phyloP scores from a whole-genome alignment of 2,113 vertebrate genomes.

The Centropus bengalensis region DNA sequence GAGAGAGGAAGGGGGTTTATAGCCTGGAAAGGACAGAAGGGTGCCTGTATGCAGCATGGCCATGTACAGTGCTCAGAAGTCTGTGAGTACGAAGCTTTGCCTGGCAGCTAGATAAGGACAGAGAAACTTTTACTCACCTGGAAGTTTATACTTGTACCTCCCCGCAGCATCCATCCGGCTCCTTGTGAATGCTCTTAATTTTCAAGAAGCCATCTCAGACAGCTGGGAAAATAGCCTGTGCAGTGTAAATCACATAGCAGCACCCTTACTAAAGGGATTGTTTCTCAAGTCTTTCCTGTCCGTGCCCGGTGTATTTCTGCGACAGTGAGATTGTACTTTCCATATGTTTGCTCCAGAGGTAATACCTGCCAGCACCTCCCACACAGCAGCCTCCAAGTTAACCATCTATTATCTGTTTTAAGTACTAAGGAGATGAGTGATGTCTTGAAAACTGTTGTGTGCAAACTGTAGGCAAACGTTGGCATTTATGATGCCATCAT shows the following conservation, averaged over 20 bases:
- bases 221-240: neutral
- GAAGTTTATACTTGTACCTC: neutral
- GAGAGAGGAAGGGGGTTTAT: neutral
- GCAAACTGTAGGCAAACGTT: neutral
- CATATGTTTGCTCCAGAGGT: neutral
- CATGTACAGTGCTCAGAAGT: neutral
- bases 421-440: neutral
- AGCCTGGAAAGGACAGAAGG: neutral
- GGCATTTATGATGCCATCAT: fast-evolving
- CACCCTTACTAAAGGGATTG: neutral
- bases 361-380: neutral
- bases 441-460: neutral
- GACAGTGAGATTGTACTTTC: fast-evolving
- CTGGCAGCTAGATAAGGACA: neutral
- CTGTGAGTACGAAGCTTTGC: neutral
- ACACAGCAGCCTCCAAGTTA: neutral
- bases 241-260: neutral
- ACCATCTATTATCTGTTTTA: neutral
- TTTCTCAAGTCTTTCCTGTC: neutral
- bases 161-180: fast-evolving
- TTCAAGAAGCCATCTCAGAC: neutral
- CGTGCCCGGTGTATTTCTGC: neutral
- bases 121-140: neutral
- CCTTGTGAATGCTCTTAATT: neutral
- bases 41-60: fast-evolving